These are phyloP conservation scores for Nomada lathburiana DNA, from an alignment of 2,888 invertebrate species.

Conservation along the genomic window DNA sequence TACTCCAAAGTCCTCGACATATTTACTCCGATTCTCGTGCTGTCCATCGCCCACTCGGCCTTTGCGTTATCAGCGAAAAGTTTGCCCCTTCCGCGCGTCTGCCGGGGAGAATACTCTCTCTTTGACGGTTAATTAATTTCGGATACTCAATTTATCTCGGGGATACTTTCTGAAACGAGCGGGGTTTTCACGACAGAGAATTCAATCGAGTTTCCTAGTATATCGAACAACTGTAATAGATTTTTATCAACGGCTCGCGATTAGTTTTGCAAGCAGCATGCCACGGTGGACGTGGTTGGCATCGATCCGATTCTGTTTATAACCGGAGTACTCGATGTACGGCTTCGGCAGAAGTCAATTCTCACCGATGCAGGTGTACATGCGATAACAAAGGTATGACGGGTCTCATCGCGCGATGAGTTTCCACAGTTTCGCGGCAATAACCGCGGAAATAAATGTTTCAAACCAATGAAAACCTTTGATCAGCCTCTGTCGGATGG, in stretches of 20 bases:
- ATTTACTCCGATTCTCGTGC: slow-evolving; percentile 62
- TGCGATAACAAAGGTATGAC: slow-evolving; percentile 28
- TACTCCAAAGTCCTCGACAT: slow-evolving; percentile 72
- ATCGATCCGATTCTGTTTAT: slow-evolving; percentile 66
- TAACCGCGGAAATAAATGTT: slow-evolving; percentile 8
- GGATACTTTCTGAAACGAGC: not conserved
- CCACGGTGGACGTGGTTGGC: slow-evolving; percentile 22
- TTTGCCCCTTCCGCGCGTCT: not conserved
- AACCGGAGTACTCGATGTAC: slow-evolving; percentile 35
- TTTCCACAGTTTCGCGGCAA: not conserved
- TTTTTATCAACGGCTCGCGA: slow-evolving; percentile 26
- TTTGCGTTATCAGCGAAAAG: not conserved
- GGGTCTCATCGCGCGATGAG: not conserved
- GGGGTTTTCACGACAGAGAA: not conserved
- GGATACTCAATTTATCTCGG: not conserved
- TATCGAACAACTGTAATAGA: slow-evolving; percentile 13
- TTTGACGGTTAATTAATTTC: not conserved
- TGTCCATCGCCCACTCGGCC: slow-evolving; percentile 5
- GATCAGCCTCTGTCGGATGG: slow-evolving; percentile 23
- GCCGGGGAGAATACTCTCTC: not conserved
- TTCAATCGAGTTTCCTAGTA: not conserved
- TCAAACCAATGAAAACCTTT: slow-evolving; percentile 20
- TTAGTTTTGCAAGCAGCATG: slow-evolving; percentile 40
- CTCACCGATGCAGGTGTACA: slow-evolving; percentile 5
- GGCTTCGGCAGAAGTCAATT: slow-evolving; percentile 57